Evolutionary conservation across 1,140 invertebrate species (phyloP), one percentile per base, ranked within the genome.

Genomic region (Hyles euphorbiae): DNA sequence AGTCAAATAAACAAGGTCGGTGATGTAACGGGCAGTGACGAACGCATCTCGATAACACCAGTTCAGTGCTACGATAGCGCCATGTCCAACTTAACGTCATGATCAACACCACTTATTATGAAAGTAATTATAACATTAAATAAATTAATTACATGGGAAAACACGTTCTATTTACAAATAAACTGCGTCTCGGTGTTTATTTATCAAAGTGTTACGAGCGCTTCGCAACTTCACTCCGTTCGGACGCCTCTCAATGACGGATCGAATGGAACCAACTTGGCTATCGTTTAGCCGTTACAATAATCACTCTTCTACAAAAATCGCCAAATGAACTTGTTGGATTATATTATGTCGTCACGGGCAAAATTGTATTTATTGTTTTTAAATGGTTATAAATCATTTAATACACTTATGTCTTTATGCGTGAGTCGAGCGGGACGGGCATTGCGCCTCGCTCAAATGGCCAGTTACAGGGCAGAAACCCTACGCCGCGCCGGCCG

Each of bases 1-100:
- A 75, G 74, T 81, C 75, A 80, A 82, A 72, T 60, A 77, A 84
- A 82, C 81, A 84, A 84, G 80, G 79, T 81, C 78, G 68, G 68
- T 84, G 79, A 84, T 82, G 78, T 84, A 82, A 82, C 61, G 47
- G 8, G 52, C 53, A 62, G 64, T 81, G 72, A 76, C 73, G 76
- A 77, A 70, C 53, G 58, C 53, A 57, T 68, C 65, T 66, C 48
- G 70, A 75, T 72, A 72, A 65, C 61, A 58, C 40, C 47, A 65
- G 62, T 60, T 65, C 65, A 68, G 60, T 53, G 63, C 52, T 60
- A 52, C 51, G 67, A 71, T 71, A 73, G 60, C 61, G 33, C 47
- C 43, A 36, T 48, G 34, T 11, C 49, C 32, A 54, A 58, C 34
- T 54, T 33, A 61, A 68, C 72, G 70, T 72, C 64, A 68, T 66